These are phyloP conservation scores for Aporophyla nigra DNA, from an alignment of 2,888 invertebrate species.

Conservation along the genomic window DNA sequence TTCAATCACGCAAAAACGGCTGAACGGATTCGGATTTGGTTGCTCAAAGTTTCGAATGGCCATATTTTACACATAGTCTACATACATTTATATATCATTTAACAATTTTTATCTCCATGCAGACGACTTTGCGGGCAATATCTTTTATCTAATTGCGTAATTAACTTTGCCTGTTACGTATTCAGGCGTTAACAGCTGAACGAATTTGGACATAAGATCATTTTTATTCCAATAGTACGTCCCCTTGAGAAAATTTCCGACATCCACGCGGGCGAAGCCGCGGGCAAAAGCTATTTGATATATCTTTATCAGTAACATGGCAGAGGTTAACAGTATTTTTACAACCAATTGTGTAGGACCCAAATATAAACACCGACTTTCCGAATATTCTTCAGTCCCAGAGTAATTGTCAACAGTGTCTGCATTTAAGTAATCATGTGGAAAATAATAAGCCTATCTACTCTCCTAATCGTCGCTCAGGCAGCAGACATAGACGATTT, in stretches of 20 bases:
- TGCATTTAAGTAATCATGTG: constrained; percentile 27
- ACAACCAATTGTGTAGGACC: background rate
- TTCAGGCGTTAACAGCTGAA: too few species aligned
- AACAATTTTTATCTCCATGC: too few species aligned
- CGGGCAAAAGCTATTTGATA: background rate
- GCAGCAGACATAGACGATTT: constrained; percentile 16
- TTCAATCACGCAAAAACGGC: too few species aligned
- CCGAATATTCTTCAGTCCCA: background rate
- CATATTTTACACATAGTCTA: too few species aligned
- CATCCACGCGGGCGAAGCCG: too few species aligned
- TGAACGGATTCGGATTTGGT: background rate
- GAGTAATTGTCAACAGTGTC: background rate
- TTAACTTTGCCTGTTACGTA: too few species aligned
- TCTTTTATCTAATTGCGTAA: too few species aligned
- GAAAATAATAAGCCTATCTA: constrained; percentile 32
- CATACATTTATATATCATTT: too few species aligned
- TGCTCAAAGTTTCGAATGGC: too few species aligned
- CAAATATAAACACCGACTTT: constrained; percentile 18
- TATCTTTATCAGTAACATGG: constrained; percentile 11
- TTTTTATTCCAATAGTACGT: too few species aligned
- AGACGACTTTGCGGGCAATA: too few species aligned
- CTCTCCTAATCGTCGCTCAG: constrained; percentile 23
- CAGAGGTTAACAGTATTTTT: constrained; percentile 36
- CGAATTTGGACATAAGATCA: too few species aligned
- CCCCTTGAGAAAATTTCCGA: background rate